A percentile compares a stretch with the other conserved stretches of the same genome.
Conservation (phyloP, 92 coral and sea anemone genomes). For the Palythoa heliodiscus region DNA sequence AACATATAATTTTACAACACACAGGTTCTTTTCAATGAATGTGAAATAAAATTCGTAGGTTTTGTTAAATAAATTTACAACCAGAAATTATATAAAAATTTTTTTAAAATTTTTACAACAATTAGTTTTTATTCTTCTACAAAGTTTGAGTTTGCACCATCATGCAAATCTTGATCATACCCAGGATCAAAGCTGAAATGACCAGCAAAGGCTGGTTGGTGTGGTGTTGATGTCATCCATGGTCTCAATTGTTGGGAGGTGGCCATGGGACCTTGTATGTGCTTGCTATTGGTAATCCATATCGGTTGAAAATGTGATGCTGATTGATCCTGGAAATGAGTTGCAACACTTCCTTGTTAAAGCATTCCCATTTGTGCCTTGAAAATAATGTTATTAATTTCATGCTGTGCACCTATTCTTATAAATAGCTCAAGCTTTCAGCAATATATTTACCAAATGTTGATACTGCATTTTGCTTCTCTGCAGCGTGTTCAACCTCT, state of each 20-base stretch:
- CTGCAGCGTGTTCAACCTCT: background rate
- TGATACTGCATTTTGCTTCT: slow-evolving; percentile 6
- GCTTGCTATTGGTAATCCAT: slow-evolving; percentile 19
- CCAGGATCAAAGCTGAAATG: background rate
- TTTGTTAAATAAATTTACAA: too few species aligned
- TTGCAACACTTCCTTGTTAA: background rate
- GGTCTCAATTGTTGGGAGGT: background rate
- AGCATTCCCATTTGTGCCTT: slow-evolving; percentile 32
- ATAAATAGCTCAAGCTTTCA: background rate
- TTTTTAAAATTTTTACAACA: background rate
- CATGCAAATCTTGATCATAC: background rate
- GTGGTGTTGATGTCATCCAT: slow-evolving; percentile 7
- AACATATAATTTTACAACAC: too few species aligned
- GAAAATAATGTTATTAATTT: background rate
- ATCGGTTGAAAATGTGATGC: background rate
- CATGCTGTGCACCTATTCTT: slow-evolving; percentile 1
- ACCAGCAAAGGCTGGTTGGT: slow-evolving; percentile 7
- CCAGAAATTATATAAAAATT: too few species aligned
- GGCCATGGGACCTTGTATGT: slow-evolving; percentile 29
- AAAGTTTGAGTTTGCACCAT: background rate
- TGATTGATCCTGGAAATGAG: slow-evolving; percentile 4
- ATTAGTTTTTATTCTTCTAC: background rate
- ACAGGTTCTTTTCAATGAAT: too few species aligned
- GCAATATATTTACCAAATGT: slow-evolving; percentile 6
- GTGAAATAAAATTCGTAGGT: too few species aligned